Evolutionary conservation across 1,140 invertebrate species (phyloP).

Genomic region (Hestina assimilis): DNA sequence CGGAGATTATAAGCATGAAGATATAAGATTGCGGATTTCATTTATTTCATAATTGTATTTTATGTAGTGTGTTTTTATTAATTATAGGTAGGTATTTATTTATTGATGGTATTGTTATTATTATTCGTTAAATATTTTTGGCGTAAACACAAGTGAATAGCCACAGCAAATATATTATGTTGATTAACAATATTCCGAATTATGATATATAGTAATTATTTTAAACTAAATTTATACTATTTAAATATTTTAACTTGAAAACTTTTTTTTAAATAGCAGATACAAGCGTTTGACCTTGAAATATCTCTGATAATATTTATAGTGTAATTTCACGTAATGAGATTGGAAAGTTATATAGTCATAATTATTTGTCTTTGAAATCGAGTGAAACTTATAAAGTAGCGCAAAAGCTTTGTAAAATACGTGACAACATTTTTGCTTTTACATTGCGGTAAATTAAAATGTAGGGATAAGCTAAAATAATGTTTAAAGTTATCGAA

Average conservation of each 20-base stretch:
- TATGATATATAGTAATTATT: too few relatives aligned
- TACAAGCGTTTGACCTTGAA: neutral
- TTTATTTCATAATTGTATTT: neutral
- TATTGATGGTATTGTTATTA: neutral
- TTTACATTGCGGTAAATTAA: constrained; percentile 14
- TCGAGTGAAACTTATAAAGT: constrained; percentile 21
- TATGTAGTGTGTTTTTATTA: neutral
- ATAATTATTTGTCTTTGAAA: constrained; percentile 8
- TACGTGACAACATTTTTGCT: constrained; percentile 21
- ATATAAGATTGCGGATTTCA: neutral
- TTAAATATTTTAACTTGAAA: too few relatives aligned
- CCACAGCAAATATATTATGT: too few relatives aligned
- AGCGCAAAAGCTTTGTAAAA: constrained; percentile 13
- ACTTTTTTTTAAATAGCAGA: too few relatives aligned
- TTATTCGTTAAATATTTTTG: neutral
- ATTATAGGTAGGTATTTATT: neutral
- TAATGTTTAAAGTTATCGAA: neutral
- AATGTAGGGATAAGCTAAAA: neutral
- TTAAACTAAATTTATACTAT: too few relatives aligned
- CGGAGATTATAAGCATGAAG: too few relatives aligned
- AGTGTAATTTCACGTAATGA: neutral
- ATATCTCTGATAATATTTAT: neutral
- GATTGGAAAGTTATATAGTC: constrained; percentile 17
- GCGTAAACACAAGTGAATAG: too few relatives aligned
- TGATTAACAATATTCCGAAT: too few relatives aligned